Evolutionary conservation across 1,140 invertebrate genomes (phyloP), one percentile per base, ranked within the genome.

Genomic region (Apocrypta bakeri): DNA sequence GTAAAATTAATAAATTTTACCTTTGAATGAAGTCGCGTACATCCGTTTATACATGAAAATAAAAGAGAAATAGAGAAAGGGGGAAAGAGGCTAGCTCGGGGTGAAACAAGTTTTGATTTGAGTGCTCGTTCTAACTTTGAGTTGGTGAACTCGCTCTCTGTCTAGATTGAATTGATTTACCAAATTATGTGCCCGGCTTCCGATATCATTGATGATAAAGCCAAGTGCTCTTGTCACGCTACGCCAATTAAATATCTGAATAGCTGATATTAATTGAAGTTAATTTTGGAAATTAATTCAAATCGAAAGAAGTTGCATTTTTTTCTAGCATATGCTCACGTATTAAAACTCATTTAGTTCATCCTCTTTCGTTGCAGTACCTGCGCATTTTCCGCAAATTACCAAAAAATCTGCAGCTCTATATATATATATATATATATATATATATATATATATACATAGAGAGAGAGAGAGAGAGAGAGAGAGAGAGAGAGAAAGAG

Each of bases 41-140:
- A 76, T 76, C 64, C 64, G 37, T 76, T 37, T 33, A 56, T 21
- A 56, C 48, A 76, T 24, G 56, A 37, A 33, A 76, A 64, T 63
- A 63, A 29, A 24, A 75, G 17, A 56, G 17, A n/a, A 17, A 56
- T 3, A 56, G 17, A 56, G 48, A 56, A 4, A 56, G 17, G 2
- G 21, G 6, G 48, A 21, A 17, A 48, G 42, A 48, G 42, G 21
- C 1, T 0, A 17, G 14, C 42, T 48, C 17, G 17, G 48, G 48
- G 8, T 17, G 21, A 17, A n/a, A 56, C 48, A 56, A 56, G n/a
- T 75, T 75, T 75, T 75, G 63, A 75, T 11, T 75, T 75, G 21
- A 75, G 21, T 48, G 48, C 17, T 63, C 31, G 17, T 75, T 75
- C 9, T 61, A 63, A 63, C 17, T 56, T 74, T 74, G 0, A 25